Conservation (phyloP, 2,888 invertebrate genomes). For the Autographa pulchrina region DNA sequence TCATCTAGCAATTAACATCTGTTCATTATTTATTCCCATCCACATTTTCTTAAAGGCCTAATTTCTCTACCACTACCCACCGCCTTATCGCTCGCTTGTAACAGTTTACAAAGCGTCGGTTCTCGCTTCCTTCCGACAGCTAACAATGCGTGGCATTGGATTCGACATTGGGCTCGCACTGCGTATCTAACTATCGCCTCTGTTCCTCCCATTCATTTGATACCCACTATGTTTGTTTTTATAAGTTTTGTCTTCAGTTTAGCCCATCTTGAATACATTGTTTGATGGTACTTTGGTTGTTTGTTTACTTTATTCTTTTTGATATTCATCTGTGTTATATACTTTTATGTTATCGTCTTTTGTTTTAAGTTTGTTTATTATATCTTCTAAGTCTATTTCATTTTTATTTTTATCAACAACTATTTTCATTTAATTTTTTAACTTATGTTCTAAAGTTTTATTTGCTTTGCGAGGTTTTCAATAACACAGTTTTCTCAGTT, state of each 20-base stretch:
- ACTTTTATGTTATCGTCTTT: background rate
- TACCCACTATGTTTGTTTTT: constrained; percentile 70
- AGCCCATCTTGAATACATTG: constrained; percentile 36
- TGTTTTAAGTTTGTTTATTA: background rate
- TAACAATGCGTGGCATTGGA: constrained; percentile 87
- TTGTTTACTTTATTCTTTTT: background rate
- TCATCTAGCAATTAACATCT: no score
- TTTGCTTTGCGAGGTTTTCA: background rate
- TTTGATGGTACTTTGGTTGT: background rate
- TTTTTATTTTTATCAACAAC: background rate
- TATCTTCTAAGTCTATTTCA: background rate
- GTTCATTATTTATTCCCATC: background rate
- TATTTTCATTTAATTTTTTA: background rate
- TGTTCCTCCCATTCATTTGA: constrained; percentile 85
- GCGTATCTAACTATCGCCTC: constrained; percentile 84
- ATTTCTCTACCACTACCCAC: constrained; percentile 53
- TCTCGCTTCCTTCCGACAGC: constrained; percentile 83
- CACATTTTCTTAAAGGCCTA: constrained; percentile 10
- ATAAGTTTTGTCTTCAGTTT: constrained; percentile 45
- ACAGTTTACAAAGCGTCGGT: constrained; percentile 76
- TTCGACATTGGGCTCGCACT: constrained; percentile 82
- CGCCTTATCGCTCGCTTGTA: constrained; percentile 64
- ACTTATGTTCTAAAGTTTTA: background rate
- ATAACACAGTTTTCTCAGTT: background rate
- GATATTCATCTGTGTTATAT: background rate